Base-by-base conservation (phyloP, 2,888 invertebrate species). In the Agrochola litura region DNA sequence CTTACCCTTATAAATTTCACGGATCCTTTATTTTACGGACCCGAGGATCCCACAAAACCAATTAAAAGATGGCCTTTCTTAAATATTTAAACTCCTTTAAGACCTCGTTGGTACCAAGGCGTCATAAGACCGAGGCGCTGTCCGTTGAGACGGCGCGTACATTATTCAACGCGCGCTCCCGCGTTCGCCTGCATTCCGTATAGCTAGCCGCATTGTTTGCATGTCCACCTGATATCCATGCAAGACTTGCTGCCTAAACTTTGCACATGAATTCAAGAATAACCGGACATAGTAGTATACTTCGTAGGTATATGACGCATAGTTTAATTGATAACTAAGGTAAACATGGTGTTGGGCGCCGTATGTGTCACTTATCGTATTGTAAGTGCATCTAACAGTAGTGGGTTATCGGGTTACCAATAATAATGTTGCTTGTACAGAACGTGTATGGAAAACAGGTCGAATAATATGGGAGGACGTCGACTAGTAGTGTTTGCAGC, bases 141-240 rank as follows among this genome's bases (percentile, higher is more conserved):
- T 90, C 90, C 89, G 84, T 76, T 89, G 91, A 89, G 90, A 89
- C 89, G 77, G 85, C 87, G 88, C 90, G 89, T 94, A 92, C 94
- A 95, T 95, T 93, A 95, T 95, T 95, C 95, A 95, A 92, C 90
- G 90, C 92, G 92, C 90, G 90, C 90, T 83, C 91, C 89, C 91
- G 89, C 90, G 89, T 90, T 82, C 79, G 85, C 86, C 83, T 88
- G 93, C 93, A 93, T 93, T 93, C 93, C 92, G 90, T 87, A 82
- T 87, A 88, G 86, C 90, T 88, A 89, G 88, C 87, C 87, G 88
- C 90, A 91, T 92, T 90, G 92, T 94, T 93, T 92, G 93, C 92
- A 91, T 93, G 92, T 91, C 91, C 91, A 90, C 86, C 89, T 90
- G 90, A 91, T 91, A 91, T 89, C 89, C 90, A 90, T 88, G 89